Evolutionary conservation across 2,888 invertebrate species (phyloP), one percentile per base, ranked within the genome.

Genomic region (Plusia festucae): DNA sequence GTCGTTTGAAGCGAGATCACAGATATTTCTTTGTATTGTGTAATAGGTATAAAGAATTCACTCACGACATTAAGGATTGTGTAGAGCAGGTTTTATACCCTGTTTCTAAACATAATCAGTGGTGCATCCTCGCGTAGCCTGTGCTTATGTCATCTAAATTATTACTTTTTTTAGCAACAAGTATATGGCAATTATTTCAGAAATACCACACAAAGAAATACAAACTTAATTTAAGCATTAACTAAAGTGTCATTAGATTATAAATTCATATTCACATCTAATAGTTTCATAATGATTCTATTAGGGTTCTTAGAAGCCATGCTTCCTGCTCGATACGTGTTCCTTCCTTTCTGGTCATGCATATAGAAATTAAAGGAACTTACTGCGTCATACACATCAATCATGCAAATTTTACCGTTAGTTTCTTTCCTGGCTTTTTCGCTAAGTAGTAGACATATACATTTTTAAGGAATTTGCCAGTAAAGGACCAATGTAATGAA

Each of bases 261-360:
- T 9, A 9, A 7, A 49, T 49, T 49, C 9, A 49, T 20, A 18
- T 49, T 20, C 16, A 1, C 20, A 49, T 4, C 20, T 20, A 32
- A 18, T 20, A 27, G 6, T 24, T 24, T 30, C 30, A 18, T 49
- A 5, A 30, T 22, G 30, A 60, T 60, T 56, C 6, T 54, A 11
- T 34, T 44, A 16, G 24, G 18, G 27, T 70, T 67, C 68, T 54
- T 22, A 52, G 60, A 60, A 73, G 44, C 34, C 13, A 60, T 16
- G 13, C 58, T 73, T 75, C 76, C 70, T 51, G 70, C 60, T 44
- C 11, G 13, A 58, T 59, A 75, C 75, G 73, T 75, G 70, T 58
- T 60, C 64, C 70, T 68, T 68, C 74, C 74, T 58, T 55, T 49
- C 27, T 59, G 46, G 34, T 15, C 46, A 16, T 58, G 27, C 22